Percentiles rank a stretch among this genome's conserved stretches.
phyloP scores from a whole-genome alignment of 2,888 invertebrate species.

The Cosmia trapezina region DNA sequence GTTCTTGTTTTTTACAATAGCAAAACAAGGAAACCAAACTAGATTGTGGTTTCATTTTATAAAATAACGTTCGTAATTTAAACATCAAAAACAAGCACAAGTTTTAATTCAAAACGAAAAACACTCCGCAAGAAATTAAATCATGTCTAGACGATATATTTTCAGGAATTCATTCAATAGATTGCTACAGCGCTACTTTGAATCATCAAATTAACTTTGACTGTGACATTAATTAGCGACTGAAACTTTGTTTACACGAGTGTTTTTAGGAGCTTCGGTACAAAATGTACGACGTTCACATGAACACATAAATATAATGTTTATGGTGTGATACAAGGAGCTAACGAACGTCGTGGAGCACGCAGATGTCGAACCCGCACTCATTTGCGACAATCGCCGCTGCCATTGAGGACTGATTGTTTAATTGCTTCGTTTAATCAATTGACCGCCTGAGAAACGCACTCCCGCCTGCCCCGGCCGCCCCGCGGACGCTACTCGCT shows the following conservation, averaged over 20 bases:
- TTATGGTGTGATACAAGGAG: conserved; percentile 39
- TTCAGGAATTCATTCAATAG: conserved; percentile 38
- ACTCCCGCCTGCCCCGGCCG: conserved; percentile 71
- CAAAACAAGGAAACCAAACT: not conserved
- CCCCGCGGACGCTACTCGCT: conserved; percentile 76
- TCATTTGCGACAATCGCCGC: conserved; percentile 88
- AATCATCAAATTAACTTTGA: conserved; percentile 55
- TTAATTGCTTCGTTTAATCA: conserved; percentile 91
- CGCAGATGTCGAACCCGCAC: conserved; percentile 84
- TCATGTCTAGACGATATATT: conserved; percentile 38
- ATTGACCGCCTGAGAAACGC: conserved; percentile 88
- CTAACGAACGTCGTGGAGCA: conserved; percentile 38
- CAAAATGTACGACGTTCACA: conserved; percentile 34
- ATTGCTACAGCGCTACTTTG: conserved; percentile 44
- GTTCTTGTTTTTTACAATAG: conserved; percentile 1
- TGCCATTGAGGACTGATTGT: conserved; percentile 87
- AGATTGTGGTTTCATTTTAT: not conserved
- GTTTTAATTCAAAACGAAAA: conserved; percentile 23
- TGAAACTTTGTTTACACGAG: conserved; percentile 49
- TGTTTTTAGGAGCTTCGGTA: conserved; percentile 38
- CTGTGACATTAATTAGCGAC: conserved; percentile 58
- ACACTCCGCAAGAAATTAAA: conserved; percentile 21
- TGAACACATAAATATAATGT: conserved; percentile 54
- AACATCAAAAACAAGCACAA: conserved; percentile 23
- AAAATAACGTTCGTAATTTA: not conserved